Evolutionary conservation across 2,113 vertebrate genomes (phyloP), one percentile per base, ranked within the genome.

Genomic region (Sarotherodon lohbergeri): DNA sequence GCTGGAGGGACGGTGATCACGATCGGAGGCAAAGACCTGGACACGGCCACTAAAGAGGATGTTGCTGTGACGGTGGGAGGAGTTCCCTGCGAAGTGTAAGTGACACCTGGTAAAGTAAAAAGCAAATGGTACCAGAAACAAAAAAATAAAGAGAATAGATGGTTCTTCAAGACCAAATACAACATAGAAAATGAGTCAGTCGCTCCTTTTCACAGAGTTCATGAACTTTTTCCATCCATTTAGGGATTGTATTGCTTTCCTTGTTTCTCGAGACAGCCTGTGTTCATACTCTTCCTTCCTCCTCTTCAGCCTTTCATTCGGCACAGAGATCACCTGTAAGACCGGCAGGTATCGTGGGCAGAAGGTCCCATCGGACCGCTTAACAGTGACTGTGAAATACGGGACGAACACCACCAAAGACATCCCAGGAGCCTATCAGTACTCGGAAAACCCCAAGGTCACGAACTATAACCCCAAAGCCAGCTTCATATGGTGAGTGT

Each of bases 1-100:
- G 98, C 97, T 0, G 98, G 98, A 1, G 98, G 98, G 29, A 99
- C 98, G 2, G 84, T 91, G 2, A 96, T 99, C 93, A 99, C 98
- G 55, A 98, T 99, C 93, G 80, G 0, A 0, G 98, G 98, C 43
- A 22, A 24, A 3, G 11, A 97, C 83, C 90, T 99, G 92, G 95
- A 97, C 93, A 99, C 98, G 0, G 98, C 97, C 11, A 97, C 97
- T 9, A 95, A 95, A 90, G 96, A 97, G 9, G 98, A 99, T 6
- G 93, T 99, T 41, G 82, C 84, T 3, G 96, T 99, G 89, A 93
- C 83, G 1, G 95, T 99, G 0, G 97, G 92, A 0, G 90, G 50
- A 6, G 95, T 97, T 63, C 92, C 95, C 56, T 99, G 98, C 93
- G 92, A 96, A 90, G 97, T 99, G 98, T 99, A 96, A 79, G 98